phyloP scores from a whole-genome alignment of 2,888 invertebrate species.

The Brachyptera risi region DNA sequence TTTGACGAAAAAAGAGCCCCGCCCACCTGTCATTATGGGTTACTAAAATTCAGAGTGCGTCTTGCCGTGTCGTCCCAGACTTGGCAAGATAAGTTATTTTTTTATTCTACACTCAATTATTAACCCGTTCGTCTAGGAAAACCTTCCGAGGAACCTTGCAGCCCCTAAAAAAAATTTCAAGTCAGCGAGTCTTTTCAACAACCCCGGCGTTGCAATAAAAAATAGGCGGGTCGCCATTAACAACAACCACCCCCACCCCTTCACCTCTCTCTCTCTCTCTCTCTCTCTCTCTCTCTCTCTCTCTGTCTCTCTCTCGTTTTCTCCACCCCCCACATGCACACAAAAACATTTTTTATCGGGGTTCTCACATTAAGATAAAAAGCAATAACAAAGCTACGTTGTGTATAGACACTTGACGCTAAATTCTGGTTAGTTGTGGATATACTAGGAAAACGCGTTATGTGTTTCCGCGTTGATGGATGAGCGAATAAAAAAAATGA shows the following conservation, averaged over 20 bases:
- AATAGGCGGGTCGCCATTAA: slow-evolving; percentile 20
- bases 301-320: not conserved
- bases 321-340: not conserved
- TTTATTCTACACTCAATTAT: slow-evolving; percentile 15
- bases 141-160: not conserved
- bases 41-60: not conserved
- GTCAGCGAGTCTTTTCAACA: slow-evolving; percentile 13
- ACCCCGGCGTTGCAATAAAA: slow-evolving; percentile 13
- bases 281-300: not conserved
- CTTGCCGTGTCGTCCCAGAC: not conserved
- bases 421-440: too few species aligned
- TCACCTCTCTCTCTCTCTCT: not conserved
- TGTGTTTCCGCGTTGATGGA: too few species aligned
- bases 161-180: not conserved
- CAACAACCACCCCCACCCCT: not conserved
- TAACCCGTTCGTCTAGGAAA: slow-evolving; percentile 16
- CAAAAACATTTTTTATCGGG: not conserved
- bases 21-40: not conserved
- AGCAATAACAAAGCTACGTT: not conserved
- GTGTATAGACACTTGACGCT: too few species aligned
- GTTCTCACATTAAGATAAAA: not conserved
- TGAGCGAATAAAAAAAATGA: too few species aligned
- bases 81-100: not conserved
- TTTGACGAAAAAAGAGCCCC: too few species aligned
- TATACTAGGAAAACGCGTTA: too few species aligned